Conservation (phyloP, 2,888 invertebrate genomes). For the Rapana venosa region DNA sequence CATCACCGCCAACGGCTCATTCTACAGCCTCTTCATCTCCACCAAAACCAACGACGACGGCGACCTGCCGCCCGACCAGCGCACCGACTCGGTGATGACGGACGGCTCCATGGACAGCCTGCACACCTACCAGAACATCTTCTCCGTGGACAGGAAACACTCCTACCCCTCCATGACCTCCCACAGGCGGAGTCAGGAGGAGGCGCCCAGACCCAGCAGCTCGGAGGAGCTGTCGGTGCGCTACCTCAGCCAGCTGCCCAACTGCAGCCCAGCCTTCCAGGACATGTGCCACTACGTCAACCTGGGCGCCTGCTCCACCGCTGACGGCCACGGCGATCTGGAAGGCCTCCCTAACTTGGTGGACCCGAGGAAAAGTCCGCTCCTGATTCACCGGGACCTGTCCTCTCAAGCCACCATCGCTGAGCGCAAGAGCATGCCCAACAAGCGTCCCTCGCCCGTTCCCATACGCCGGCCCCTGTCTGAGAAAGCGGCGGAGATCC, state of each 20-base stretch:
- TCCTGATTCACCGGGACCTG: background rate
- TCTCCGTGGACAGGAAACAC: background rate
- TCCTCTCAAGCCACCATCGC: background rate
- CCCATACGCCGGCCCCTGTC: background rate
- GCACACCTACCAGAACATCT: slow-evolving; percentile 18
- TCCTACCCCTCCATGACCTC: background rate
- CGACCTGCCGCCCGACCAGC: background rate
- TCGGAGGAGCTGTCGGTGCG: background rate
- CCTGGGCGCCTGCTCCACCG: background rate
- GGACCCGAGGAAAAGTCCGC: slow-evolving; percentile 1
- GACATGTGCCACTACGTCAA: slow-evolving; percentile 1
- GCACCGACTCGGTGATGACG: background rate
- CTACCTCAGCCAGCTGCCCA: slow-evolving; percentile 18
- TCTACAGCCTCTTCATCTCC: slow-evolving; percentile 33
- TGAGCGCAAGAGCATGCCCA: background rate
- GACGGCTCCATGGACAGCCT: background rate
- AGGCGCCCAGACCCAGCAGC: background rate
- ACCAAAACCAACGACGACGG: slow-evolving; percentile 25
- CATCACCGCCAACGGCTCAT: slow-evolving; percentile 5
- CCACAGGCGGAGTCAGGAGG: background rate
- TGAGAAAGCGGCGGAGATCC: background rate
- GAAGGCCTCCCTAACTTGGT: slow-evolving; percentile 28
- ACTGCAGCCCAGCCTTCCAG: background rate
- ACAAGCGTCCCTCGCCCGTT: background rate
- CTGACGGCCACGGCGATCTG: background rate